These are phyloP conservation scores for Zaprionus davidi DNA, from an alignment of 1,140 invertebrate species.

Conservation along the genomic window DNA sequence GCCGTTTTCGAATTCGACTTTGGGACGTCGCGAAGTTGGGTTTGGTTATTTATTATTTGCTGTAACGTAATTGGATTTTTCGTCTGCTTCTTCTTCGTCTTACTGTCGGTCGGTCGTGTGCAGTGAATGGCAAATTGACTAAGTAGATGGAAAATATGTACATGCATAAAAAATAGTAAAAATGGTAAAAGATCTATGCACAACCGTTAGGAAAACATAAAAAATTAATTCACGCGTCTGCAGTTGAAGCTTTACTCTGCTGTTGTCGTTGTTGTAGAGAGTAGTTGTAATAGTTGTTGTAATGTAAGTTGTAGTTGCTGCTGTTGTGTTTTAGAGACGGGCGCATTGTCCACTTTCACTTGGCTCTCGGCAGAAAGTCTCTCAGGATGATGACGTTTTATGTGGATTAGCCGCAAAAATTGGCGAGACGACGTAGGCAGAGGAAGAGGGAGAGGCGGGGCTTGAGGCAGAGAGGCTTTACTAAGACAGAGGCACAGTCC, in stretches of 20 bases:
- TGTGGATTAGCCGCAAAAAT: slow-evolving; percentile 52
- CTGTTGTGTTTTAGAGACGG: slow-evolving; percentile 5
- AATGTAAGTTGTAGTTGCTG: slow-evolving; percentile 21
- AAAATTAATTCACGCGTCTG: slow-evolving; percentile 79
- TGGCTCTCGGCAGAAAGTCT: slow-evolving; percentile 44
- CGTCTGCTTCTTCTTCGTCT: slow-evolving; percentile 26
- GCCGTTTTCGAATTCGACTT: slow-evolving; percentile 18
- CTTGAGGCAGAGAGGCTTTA: background rate
- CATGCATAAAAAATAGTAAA: slow-evolving; percentile 25
- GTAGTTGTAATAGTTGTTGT: slow-evolving; percentile 8
- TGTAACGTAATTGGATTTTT: slow-evolving; percentile 12
- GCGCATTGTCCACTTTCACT: slow-evolving; percentile 74
- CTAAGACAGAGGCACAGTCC: background rate
- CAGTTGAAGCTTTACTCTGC: slow-evolving; percentile 50
- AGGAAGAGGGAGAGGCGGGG: background rate
- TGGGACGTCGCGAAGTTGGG: slow-evolving; percentile 6
- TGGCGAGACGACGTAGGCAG: slow-evolving; percentile 15
- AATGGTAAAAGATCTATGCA: slow-evolving; percentile 20
- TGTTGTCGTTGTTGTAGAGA: slow-evolving; percentile 16
- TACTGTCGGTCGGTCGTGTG: slow-evolving; percentile 47
- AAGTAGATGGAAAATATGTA: slow-evolving; percentile 71
- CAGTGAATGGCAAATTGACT: slow-evolving; percentile 79
- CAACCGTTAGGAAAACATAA: slow-evolving; percentile 51
- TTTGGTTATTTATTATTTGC: slow-evolving; percentile 21
- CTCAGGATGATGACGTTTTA: slow-evolving; percentile 66